These are phyloP conservation scores for Lota lota DNA, from an alignment of 2,113 vertebrate genomes.

Conservation along the genomic window DNA sequence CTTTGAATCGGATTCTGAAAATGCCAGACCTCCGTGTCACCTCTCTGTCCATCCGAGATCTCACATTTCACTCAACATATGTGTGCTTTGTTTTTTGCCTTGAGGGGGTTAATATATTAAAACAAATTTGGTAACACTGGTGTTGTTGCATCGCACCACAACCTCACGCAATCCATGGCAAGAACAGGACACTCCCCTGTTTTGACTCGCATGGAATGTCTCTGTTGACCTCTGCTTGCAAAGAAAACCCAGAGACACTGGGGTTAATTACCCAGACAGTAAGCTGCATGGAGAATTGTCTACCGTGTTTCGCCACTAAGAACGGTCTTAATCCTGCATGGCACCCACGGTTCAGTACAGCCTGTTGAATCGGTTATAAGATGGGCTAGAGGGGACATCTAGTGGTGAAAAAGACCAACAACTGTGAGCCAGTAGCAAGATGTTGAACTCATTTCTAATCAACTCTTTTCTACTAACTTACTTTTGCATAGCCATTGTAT, in stretches of 20 bases:
- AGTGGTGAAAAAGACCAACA: conserved; percentile 41
- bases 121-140: too few relatives aligned
- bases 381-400: conserved; percentile 55
- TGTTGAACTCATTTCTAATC: too few relatives aligned
- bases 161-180: conserved; percentile 19
- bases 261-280: conserved; percentile 27
- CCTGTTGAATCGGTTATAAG: conserved; percentile 2
- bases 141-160: too few relatives aligned
- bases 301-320: conserved; percentile 13
- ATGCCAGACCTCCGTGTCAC: too few relatives aligned
- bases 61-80: too few relatives aligned
- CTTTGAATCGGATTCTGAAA: too few relatives aligned
- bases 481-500: too few relatives aligned
- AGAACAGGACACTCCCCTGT: conserved; percentile 4
- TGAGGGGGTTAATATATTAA: too few relatives aligned
- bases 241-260: conserved; percentile 6
- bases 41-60: too few relatives aligned
- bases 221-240: too few relatives aligned
- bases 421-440: background rate
- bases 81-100: too few relatives aligned
- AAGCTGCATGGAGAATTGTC: conserved; percentile 11
- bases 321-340: conserved; percentile 10
- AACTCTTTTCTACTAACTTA: too few relatives aligned
- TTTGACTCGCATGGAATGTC: background rate
- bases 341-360: background rate